Conservation (phyloP, 2,797 vertebrate genomes). For the Halcyon badia region DNA sequence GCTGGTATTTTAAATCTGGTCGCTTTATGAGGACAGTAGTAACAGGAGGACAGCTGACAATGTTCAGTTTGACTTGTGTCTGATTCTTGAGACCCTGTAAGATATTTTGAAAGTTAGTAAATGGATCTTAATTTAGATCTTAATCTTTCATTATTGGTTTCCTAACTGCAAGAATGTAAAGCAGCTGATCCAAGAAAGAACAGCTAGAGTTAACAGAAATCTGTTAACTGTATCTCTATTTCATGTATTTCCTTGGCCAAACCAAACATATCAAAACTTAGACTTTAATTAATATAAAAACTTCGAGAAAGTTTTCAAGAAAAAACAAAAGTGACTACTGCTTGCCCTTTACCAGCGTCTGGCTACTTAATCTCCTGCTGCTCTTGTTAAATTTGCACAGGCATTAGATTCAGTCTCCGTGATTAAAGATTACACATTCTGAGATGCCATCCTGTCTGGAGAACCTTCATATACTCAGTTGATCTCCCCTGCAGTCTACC, state of each 20-base stretch:
- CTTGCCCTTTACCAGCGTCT: not conserved
- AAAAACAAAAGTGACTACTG: not conserved
- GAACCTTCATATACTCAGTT: not conserved
- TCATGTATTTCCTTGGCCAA: not conserved
- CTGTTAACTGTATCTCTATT: not conserved
- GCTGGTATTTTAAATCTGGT: conserved; percentile 97
- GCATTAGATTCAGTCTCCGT: not conserved
- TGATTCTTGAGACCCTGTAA: conserved; percentile 98
- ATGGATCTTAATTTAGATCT: not conserved
- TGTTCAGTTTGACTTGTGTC: conserved; percentile 96
- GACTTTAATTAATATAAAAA: not conserved
- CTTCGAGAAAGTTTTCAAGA: not conserved
- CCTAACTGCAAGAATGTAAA: not conserved
- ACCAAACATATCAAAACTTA: not conserved
- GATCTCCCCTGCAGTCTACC: not conserved
- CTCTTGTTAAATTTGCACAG: not conserved
- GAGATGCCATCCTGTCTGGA: not conserved
- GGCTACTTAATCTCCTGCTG: conserved; percentile 3
- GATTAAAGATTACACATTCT: not conserved
- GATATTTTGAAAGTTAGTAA: not conserved
- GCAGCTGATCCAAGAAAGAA: not conserved
- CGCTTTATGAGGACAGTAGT: conserved; percentile 99
- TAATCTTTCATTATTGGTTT: not conserved
- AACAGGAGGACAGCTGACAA: conserved; percentile 98
- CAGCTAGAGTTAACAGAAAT: not conserved